A percentile compares a stretch with the other conserved stretches of the same genome.
Evolutionary conservation across 2,113 vertebrate genomes (phyloP).

Genomic region (Drymodes brunneopygia): DNA sequence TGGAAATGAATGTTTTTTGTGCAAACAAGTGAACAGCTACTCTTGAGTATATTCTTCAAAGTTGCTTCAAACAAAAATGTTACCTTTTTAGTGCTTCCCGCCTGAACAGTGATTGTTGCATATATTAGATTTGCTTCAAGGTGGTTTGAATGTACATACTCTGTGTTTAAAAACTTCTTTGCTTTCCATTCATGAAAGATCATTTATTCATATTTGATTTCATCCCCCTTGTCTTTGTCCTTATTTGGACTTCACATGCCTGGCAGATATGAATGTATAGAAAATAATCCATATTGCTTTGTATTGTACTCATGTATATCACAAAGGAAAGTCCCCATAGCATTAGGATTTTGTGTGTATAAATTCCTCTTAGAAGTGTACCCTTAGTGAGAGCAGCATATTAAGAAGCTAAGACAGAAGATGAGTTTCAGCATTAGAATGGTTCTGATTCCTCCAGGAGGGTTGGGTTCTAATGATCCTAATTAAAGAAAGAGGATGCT

Average conservation of each 20-base stretch:
- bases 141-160: slow-evolving; percentile 45
- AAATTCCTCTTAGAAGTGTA: slow-evolving; percentile 27
- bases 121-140: slow-evolving; percentile 43
- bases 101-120: slow-evolving; percentile 7
- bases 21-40: neutral
- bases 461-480: neutral
- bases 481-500: neutral
- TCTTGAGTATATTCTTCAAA: slow-evolving; percentile 20
- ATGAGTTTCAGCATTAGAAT: slow-evolving; percentile 5
- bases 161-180: neutral
- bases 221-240: neutral
- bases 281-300: slow-evolving; percentile 43
- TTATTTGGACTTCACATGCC: slow-evolving; percentile 15
- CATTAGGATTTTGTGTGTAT: neutral
- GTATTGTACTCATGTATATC: neutral
- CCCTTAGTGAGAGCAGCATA: neutral
- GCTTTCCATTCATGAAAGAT: slow-evolving; percentile 11
- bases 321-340: slow-evolving; percentile 24
- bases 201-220: slow-evolving; percentile 42
- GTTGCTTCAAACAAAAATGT: slow-evolving; percentile 26
- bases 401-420: slow-evolving; percentile 8
- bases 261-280: slow-evolving; percentile 1
- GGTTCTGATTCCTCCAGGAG: neutral
- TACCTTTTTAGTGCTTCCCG: neutral
- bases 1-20: neutral